Base-by-base conservation (phyloP, 2,797 vertebrate species). In the Limosa lapponica region DNA sequence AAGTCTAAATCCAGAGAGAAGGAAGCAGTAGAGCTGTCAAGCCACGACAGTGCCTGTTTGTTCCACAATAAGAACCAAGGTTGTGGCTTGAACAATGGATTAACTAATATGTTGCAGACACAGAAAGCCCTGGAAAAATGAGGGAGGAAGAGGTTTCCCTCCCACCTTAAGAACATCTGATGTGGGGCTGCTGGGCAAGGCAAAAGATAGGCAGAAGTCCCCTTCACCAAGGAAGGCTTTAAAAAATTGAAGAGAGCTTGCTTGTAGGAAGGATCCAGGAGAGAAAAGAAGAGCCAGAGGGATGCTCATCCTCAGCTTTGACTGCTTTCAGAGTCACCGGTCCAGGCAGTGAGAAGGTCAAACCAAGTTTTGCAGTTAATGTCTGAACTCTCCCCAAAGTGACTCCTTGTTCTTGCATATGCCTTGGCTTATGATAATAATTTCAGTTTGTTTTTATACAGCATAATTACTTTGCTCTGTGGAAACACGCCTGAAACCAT, bases 341-440 rank as follows among this genome's bases (percentile, higher is more conserved):
- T 49, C 65, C 9, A 0, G 27, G 57, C 46, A n/a, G 79, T 4
- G 32, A 20, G 54, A 34, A 41, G 83, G 62, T 89, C 77, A 92
- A n/a, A 75, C 23, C 49, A 4, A 75, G 86, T 83, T 93, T 92
- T 90, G 69, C 69, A 23, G 17, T 25, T 28, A 34, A 44, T 20
- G 70, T 66, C 77, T 54, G 82, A 66, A 32, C 59, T 70, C 36
- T 44, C 27, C 64, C 51, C 3, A 2, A 11, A 58, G 73, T 8
- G 8, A 37, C 66, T 69, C 54, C 66, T 85, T 66, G 58, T 41
- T 58, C 66, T 79, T 64, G 37, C 8, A 2, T 71, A n/a, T 12
- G 11, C 2, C 0, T 12, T 19, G 54, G 25, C 65, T 59, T 41
- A 37, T 0, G 2, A n/a, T 30, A 65, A 51, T 23, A 0, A 8